Base-by-base conservation (phyloP, 2,797 vertebrate species). In the Eurystomus glaucurus region DNA sequence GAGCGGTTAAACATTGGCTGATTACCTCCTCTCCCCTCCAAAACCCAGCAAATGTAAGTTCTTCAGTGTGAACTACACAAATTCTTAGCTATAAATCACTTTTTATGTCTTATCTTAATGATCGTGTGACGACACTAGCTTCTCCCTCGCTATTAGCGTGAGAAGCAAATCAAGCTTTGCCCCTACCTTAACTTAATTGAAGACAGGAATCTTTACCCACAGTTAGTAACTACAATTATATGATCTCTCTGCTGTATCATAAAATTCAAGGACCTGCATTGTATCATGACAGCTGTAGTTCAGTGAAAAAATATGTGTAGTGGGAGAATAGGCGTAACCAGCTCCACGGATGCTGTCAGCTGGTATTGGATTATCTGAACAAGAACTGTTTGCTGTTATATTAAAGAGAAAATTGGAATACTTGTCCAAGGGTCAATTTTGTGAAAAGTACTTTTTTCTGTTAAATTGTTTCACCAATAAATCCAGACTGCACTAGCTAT, bases 381-480 rank as follows among this genome's bases (percentile, higher is more conserved):
- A 75, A 52, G 26, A 81, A 70, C 22, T 8, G 5, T 45, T 93
- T 81, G 17, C 20, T 13, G 9, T 21, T 91, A 22, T 25, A 50
- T 46, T 29, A 80, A 76, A 60, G 37, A 83, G 75, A 83, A 88
- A 85, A 90, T 14, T 60, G 31, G 88, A 96, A 88, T 65, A 57
- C 26, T 81, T 68, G 12, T 60, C 37, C 37, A 75, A 60, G 88
- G 31, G 37, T 50, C 61, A 90, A 25, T 92, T 90, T 88, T 52
- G 15, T 60, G 48, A 85, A 90, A 94, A 83, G 23, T 60, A 9
- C 14, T 64, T 78, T 88, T 91, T 88, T 68, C 72, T 78, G 6
- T 61, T 70, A 81, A 91, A 93, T 90, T 4, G 1, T 90, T 95
- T 91, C 50, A 61, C 41, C 72, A 52, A 61, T 95, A 92, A 81